Conservation (phyloP, 2,888 invertebrate genomes). For the Tholera decimalis region DNA sequence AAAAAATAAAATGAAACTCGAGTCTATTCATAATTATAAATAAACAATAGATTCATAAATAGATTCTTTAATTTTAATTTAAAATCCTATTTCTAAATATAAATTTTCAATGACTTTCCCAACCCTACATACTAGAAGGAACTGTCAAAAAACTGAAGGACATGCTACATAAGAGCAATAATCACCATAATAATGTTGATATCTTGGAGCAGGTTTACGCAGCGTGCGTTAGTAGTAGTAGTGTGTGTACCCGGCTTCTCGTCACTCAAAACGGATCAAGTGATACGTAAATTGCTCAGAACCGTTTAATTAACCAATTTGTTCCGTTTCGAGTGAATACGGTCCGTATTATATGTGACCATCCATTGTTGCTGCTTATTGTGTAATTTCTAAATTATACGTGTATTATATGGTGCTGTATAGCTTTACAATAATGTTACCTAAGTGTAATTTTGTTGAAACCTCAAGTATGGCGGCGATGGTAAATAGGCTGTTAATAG, state of each 20-base stretch:
- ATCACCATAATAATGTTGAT: slow-evolving; percentile 24
- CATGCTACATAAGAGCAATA: slow-evolving; percentile 40
- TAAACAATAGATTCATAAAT: too few relatives aligned
- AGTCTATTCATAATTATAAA: too few relatives aligned
- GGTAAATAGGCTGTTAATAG: slow-evolving; percentile 14
- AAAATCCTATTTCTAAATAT: too few relatives aligned
- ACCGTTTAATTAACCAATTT: slow-evolving; percentile 85
- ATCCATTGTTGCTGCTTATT: slow-evolving; percentile 70
- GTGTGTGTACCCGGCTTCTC: slow-evolving; percentile 62
- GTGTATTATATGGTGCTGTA: slow-evolving; percentile 56
- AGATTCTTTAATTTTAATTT: too few relatives aligned
- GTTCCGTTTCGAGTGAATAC: slow-evolving; percentile 82
- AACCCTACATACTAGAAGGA: slow-evolving; percentile 15
- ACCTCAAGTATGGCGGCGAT: slow-evolving; percentile 42
- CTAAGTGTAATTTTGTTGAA: slow-evolving; percentile 48
- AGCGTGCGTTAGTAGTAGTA: slow-evolving; percentile 57
- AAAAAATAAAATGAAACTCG: too few relatives aligned
- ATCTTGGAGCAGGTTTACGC: slow-evolving; percentile 25
- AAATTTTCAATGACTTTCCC: too few relatives aligned
- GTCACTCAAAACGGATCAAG: slow-evolving; percentile 68
- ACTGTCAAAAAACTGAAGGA: slow-evolving; percentile 39
- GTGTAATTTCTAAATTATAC: slow-evolving; percentile 70
- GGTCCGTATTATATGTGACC: slow-evolving; percentile 69
- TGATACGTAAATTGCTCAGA: slow-evolving; percentile 82
- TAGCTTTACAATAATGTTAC: slow-evolving; percentile 52